Evolutionary conservation across 1,140 invertebrate genomes (phyloP), one percentile per base, ranked within the genome.

Genomic region (Aleiodes sp.): DNA sequence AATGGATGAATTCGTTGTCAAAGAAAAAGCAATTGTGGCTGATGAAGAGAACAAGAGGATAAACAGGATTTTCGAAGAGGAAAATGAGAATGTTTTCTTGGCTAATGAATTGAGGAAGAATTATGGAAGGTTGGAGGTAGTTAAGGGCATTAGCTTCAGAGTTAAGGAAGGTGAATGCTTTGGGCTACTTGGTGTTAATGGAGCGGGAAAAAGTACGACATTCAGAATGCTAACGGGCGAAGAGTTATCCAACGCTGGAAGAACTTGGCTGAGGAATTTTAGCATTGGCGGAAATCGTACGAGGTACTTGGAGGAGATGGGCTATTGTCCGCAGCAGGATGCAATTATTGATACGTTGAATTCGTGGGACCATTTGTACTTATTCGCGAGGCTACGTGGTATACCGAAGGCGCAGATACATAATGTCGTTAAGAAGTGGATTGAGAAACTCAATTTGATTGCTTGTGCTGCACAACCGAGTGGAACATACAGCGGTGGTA

Each of bases 141-240:
- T 95, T 0, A 89, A 93, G 66, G 87, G 89, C 43, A 76, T 95
- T 1, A 91, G 88, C 76, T 90, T 96, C 75, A 89, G 90, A 0
- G 91, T 95, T 0, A 87, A 89, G 46, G 85, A 88, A n/a, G 92
- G 93, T 1, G 92, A 94, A 83, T 96, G 94, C 80, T 96, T 96
- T 85, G 95, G 94, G 2, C 85, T 96, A 14, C 78, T 96, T 1
- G 94, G 94, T 1, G 84, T 88, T 1, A 91, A 91, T 71, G 96
- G 96, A 0, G 95, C 96, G 4, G 96, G 96, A 3, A 98, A 98
- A 86, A 96, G 95, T 4, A 94, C 94, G 9, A 96, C 94, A 4
- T 97, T 97, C 74, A 92, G 92, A 76, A 94, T 94, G 91, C 81
- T 94, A 57, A 94, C 93, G 1, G 92, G 92, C 12, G 91, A 92